A percentile compares a stretch with the other conserved stretches of the same genome.
Conservation (phyloP, 2,888 invertebrate genomes). For the Reticulitermes lucifugus region DNA sequence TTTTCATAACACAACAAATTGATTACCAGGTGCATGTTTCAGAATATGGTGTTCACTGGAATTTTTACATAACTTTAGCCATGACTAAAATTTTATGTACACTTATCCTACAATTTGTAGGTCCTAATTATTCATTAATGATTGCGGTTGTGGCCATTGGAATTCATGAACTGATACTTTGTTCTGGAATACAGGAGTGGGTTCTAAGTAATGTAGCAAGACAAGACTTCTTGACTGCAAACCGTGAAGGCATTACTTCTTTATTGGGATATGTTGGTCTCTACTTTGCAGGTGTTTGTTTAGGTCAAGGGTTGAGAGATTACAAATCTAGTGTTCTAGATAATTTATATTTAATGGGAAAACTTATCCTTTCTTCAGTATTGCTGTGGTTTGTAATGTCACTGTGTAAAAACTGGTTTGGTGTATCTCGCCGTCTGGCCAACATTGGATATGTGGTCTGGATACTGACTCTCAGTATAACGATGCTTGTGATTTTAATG, state of each 20-base stretch:
- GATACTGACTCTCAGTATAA: conserved; percentile 75
- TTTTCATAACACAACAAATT: conserved; percentile 69
- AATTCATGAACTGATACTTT: conserved; percentile 76
- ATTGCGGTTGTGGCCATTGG: conserved; percentile 69
- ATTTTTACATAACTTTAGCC: conserved; percentile 96
- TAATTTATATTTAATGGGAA: conserved; percentile 50
- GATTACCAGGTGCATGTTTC: conserved; percentile 89
- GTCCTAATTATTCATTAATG: conserved; percentile 66
- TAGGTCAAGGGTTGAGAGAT: conserved; percentile 65
- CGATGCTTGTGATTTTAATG: conserved; percentile 68
- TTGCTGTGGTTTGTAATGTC: conserved; percentile 61
- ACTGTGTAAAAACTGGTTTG: conserved; percentile 61
- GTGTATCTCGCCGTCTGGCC: conserved; percentile 82
- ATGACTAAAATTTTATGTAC: conserved; percentile 81
- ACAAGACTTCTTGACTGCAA: conserved; percentile 77
- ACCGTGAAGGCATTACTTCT: conserved; percentile 92
- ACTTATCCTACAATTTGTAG: conserved; percentile 68
- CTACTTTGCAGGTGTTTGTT: conserved; percentile 79
- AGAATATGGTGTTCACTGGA: conserved; percentile 98
- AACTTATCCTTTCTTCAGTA: conserved; percentile 57
- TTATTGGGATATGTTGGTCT: conserved; percentile 86
- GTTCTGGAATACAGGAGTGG: conserved; percentile 75
- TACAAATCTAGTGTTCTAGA: conserved; percentile 58
- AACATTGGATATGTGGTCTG: conserved; percentile 86
- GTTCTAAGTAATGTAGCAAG: conserved; percentile 73